phyloP scores from a whole-genome alignment of 2,797 vertebrate species.

The Acanthurus lineatus region DNA sequence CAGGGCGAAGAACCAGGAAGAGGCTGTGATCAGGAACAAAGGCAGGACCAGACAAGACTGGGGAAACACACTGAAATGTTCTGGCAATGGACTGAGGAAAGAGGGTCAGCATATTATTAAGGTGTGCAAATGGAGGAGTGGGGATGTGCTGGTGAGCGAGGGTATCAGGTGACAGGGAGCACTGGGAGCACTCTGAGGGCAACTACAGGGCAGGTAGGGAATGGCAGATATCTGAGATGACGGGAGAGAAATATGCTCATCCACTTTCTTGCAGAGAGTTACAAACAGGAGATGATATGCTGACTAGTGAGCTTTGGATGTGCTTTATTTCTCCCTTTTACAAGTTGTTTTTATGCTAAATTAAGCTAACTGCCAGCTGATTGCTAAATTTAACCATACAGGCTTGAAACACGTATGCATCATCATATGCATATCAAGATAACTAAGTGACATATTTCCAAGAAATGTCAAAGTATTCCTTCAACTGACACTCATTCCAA shows the following conservation, averaged over 20 bases:
- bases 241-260: not conserved
- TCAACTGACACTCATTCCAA: not conserved
- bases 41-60: not conserved
- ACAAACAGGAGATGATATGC: not conserved
- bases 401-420: not conserved
- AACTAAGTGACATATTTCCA: too few species aligned
- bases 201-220: not conserved
- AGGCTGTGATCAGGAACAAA: not conserved
- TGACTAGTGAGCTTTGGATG: not conserved
- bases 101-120: not conserved
- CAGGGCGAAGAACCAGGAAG: not conserved
- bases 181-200: not conserved
- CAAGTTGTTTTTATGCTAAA: not conserved
- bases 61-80: not conserved
- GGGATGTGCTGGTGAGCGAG: not conserved
- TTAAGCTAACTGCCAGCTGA: not conserved
- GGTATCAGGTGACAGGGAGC: constrained; percentile 3
- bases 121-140: not conserved
- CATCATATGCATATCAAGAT: not conserved
- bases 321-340: not conserved
- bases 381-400: not conserved
- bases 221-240: not conserved
- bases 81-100: not conserved
- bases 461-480: not conserved
- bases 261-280: not conserved